phyloP scores from a whole-genome alignment of 2,113 vertebrate genomes.

The Ifrita kowaldi region DNA sequence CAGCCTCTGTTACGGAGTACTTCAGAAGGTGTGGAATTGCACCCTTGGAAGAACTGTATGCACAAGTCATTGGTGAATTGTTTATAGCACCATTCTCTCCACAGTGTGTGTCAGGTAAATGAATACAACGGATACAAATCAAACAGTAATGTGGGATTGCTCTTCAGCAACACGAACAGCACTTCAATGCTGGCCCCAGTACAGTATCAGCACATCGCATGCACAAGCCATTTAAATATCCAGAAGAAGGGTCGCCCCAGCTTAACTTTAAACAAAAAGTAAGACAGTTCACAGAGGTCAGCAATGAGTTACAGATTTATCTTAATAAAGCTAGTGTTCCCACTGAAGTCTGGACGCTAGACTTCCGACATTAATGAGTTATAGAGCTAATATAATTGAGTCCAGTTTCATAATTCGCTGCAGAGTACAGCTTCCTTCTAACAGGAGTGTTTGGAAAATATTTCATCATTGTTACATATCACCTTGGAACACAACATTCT shows the following conservation, averaged over 20 bases:
- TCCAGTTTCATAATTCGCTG: not conserved
- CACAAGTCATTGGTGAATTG: not conserved
- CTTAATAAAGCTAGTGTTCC: not conserved
- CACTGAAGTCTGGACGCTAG: not conserved
- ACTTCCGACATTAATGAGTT: slow-evolving; percentile 3
- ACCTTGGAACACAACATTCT: not conserved
- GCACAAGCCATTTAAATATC: not conserved
- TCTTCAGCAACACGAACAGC: not conserved
- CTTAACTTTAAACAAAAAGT: slow-evolving; percentile 6
- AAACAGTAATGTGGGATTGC: not conserved
- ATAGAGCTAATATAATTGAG: not conserved
- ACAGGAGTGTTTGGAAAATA: not conserved
- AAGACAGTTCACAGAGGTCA: not conserved
- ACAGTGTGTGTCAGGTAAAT: not conserved
- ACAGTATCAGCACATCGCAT: not conserved
- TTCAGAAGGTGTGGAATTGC: not conserved
- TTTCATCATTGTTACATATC: not conserved
- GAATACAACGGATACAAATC: not conserved
- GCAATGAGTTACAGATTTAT: not conserved
- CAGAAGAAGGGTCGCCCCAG: not conserved
- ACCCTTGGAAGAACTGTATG: not conserved
- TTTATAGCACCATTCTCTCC: not conserved
- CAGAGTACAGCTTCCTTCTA: not conserved
- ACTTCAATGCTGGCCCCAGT: not conserved
- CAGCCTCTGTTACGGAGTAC: not conserved